Evolutionary conservation across 2,797 vertebrate species (phyloP).

Genomic region (Periparus ater): DNA sequence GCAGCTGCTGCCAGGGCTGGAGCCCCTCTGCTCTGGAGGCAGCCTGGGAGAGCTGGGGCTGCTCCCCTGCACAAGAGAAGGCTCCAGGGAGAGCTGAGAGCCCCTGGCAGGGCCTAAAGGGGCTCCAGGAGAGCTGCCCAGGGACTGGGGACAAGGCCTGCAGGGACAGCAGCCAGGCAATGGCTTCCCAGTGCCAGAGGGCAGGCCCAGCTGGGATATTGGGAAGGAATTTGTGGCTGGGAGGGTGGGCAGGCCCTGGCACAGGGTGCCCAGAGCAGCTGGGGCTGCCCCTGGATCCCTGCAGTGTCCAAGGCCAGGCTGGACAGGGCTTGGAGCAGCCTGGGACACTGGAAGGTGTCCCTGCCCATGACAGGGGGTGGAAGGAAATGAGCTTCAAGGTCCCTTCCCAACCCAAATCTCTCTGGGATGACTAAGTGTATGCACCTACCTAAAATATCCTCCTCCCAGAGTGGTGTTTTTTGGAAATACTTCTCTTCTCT

Average conservation of each 20-base stretch:
- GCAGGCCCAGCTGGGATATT: background rate
- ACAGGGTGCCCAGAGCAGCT: background rate
- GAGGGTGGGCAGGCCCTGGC: background rate
- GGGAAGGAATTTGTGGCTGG: background rate
- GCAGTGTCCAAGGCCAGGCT: background rate
- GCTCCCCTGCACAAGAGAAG: background rate
- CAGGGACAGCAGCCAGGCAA: background rate
- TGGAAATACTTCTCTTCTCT: background rate
- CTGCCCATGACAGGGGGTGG: background rate
- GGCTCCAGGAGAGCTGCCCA: background rate
- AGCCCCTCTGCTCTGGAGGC: background rate
- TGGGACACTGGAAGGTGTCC: fast-evolving
- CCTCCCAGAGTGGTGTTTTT: background rate
- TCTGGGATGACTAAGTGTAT: background rate
- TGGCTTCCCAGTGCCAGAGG: background rate
- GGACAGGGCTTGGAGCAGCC: fast-evolving
- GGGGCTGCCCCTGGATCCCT: background rate
- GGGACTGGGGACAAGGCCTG: background rate
- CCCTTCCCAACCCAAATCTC: background rate
- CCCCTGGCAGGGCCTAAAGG: background rate
- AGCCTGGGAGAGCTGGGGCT: background rate
- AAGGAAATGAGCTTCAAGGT: fast-evolving
- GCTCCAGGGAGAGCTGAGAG: background rate
- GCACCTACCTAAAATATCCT: background rate
- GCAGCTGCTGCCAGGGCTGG: background rate